Conservation (phyloP, 2,888 invertebrate species). For the Charanyca ferruginea region DNA sequence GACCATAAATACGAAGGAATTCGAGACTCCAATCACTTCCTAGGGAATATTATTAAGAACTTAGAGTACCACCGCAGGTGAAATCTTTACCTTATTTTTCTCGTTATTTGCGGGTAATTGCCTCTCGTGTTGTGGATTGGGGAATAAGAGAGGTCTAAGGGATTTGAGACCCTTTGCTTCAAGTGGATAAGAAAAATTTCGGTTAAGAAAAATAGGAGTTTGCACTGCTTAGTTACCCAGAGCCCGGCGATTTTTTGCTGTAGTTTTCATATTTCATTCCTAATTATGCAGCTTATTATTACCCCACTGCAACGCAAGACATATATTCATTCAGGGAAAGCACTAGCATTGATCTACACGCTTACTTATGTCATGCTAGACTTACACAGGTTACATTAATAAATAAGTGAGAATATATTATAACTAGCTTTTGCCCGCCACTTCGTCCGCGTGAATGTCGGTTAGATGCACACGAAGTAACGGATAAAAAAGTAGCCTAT, state of each 20-base stretch:
- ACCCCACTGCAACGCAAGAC: too few relatives aligned
- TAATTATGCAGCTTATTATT: too few relatives aligned
- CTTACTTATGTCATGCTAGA: too few relatives aligned
- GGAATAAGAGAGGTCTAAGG: neutral
- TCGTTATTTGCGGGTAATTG: conserved; percentile 35
- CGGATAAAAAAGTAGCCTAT: too few relatives aligned
- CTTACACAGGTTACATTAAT: too few relatives aligned
- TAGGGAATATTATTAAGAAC: conserved; percentile 14
- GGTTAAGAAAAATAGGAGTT: conserved; percentile 6
- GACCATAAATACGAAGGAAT: conserved; percentile 25
- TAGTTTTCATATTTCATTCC: neutral
- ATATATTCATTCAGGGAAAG: too few relatives aligned
- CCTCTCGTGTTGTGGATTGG: conserved; percentile 25
- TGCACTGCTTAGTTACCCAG: neutral
- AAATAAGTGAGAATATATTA: too few relatives aligned
- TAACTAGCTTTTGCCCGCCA: too few relatives aligned
- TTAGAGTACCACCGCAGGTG: conserved; percentile 14
- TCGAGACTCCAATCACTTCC: conserved; percentile 33
- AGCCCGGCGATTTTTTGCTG: neutral
- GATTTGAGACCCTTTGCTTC: conserved; percentile 6
- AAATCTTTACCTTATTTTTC: conserved; percentile 36
- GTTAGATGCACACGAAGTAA: too few relatives aligned
- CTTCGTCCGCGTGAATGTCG: too few relatives aligned
- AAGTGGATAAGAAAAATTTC: neutral
- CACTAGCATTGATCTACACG: too few relatives aligned